Conservation (phyloP, 2,113 vertebrate genomes). For the Megalops atlanticus region DNA sequence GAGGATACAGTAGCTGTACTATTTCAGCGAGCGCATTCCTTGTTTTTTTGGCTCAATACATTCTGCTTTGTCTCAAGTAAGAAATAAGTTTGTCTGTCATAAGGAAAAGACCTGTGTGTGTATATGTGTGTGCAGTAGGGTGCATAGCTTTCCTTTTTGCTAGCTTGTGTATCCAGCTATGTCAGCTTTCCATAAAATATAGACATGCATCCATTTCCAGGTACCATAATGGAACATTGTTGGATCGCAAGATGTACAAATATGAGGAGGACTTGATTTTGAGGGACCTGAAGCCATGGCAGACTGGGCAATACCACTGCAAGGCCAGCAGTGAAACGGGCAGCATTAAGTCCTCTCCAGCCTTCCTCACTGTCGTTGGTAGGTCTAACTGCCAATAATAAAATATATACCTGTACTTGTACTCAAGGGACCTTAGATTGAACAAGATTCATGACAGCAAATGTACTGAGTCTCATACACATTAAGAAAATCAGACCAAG, state of each 20-base stretch:
- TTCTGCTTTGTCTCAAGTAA: not conserved
- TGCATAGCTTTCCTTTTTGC: not conserved
- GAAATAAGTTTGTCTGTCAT: not conserved
- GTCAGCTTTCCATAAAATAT: not conserved
- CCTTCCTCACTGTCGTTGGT: conserved; percentile 82
- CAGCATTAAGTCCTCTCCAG: conserved; percentile 76
- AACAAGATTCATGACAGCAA: conserved; percentile 23
- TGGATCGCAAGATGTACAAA: conserved; percentile 72
- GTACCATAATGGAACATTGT: conserved; percentile 91
- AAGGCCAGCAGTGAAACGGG: conserved; percentile 84
- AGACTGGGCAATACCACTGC: conserved; percentile 86
- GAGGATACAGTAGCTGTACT: not conserved
- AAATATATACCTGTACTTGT: not conserved
- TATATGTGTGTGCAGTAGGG: not conserved
- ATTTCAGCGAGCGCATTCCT: not conserved
- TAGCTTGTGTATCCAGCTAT: not conserved
- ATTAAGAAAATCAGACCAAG: conserved; percentile 39
- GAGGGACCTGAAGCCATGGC: conserved; percentile 64
- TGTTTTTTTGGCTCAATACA: not conserved
- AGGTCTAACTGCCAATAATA: conserved; percentile 43
- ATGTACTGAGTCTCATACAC: conserved; percentile 28
- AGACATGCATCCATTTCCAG: conserved; percentile 55
- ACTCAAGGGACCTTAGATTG: conserved; percentile 4
- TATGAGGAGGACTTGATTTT: conserved; percentile 76
- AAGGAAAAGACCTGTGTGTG: not conserved